Conservation (phyloP, 2,113 vertebrate genomes). For the Onychostruthus taczanowskii region DNA sequence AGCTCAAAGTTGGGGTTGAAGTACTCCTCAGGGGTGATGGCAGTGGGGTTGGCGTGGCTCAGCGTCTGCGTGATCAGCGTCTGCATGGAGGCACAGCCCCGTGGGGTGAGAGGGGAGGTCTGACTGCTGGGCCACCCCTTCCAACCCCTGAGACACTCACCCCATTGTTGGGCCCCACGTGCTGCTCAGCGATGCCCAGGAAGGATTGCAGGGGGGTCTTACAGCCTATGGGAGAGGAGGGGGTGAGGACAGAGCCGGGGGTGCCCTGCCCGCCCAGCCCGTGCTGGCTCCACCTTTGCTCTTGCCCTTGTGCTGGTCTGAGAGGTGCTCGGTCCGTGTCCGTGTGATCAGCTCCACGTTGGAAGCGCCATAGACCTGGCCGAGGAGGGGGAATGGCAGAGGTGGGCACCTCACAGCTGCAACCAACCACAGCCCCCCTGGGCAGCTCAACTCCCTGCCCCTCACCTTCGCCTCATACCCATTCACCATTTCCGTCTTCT, state of each 20-base stretch:
- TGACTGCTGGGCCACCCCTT: background rate
- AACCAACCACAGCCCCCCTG: rapidly evolving
- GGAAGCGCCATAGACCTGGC: conserved; percentile 93
- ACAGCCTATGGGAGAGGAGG: conserved; percentile 77
- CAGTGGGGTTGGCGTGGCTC: conserved; percentile 87
- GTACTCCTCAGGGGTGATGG: conserved; percentile 95
- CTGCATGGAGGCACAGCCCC: conserved; percentile 41
- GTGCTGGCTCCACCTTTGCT: conserved; percentile 81
- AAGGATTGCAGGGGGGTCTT: conserved; percentile 97
- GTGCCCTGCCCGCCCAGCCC: background rate
- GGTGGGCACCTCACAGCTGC: background rate
- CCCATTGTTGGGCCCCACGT: conserved; percentile 90
- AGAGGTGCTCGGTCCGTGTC: conserved; percentile 93
- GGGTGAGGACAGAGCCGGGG: background rate
- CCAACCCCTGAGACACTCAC: conserved; percentile 70
- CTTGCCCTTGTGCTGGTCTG: conserved; percentile 95
- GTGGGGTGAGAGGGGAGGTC: background rate
- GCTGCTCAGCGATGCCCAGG: conserved; percentile 96
- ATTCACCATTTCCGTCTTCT: conserved; percentile 95
- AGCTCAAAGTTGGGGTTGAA: conserved; percentile 88
- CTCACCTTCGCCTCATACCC: conserved; percentile 97
- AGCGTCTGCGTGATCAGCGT: conserved; percentile 92
- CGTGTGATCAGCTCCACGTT: conserved; percentile 97
- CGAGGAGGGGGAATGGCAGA: background rate
- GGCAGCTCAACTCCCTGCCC: background rate